These are phyloP conservation scores for Aricia agestis DNA, from an alignment of 1,140 invertebrate species.

Conservation along the genomic window DNA sequence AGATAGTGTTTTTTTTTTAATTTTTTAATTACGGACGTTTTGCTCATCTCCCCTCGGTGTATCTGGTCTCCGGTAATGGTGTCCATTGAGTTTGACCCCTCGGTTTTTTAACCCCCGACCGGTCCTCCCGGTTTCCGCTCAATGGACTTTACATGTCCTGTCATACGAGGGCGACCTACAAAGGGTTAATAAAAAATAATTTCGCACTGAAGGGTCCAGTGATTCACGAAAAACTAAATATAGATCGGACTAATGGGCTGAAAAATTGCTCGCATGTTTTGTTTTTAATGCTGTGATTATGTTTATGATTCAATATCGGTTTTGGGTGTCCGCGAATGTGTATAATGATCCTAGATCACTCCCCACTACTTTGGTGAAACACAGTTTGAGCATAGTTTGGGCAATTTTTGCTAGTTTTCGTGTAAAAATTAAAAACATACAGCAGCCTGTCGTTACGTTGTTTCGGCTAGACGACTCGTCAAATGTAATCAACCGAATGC, in stretches of 20 bases:
- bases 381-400: not conserved
- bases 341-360: not conserved
- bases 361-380: not conserved
- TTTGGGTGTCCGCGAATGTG: not conserved
- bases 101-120: slow-evolving; percentile 33
- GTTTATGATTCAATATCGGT: not conserved
- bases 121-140: slow-evolving; percentile 44
- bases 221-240: slow-evolving; percentile 20
- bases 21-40: not conserved
- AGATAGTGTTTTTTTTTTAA: not conserved
- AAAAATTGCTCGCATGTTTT: not conserved
- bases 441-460: not conserved
- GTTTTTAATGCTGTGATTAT: not conserved
- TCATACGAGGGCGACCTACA: slow-evolving; percentile 38
- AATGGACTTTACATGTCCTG: slow-evolving; percentile 60
- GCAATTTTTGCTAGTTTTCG: not conserved
- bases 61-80: slow-evolving; percentile 9
- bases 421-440: not conserved
- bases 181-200: slow-evolving; percentile 44
- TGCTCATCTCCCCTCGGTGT: not conserved
- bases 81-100: slow-evolving; percentile 27
- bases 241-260: slow-evolving; percentile 23
- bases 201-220: slow-evolving; percentile 29
- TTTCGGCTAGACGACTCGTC: slow-evolving; percentile 15
- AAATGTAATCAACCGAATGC: slow-evolving; percentile 28